A percentile compares a stretch with the other conserved stretches of the same genome.
Conservation (phyloP, 2,113 vertebrate species). For the Pipa parva region DNA sequence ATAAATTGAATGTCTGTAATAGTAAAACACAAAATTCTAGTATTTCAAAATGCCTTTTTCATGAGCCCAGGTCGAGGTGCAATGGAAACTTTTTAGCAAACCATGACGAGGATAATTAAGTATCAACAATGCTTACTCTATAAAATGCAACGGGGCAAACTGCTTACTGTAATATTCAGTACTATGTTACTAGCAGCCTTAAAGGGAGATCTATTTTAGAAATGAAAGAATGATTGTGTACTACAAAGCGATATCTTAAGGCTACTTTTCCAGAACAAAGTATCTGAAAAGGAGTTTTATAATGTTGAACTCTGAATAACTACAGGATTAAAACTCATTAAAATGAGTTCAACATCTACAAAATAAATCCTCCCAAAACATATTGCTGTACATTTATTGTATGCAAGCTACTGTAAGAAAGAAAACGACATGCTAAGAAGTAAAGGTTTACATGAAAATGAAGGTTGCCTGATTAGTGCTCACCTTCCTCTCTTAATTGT, state of each 20-base stretch:
- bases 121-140: conserved; percentile 37
- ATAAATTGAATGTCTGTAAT: too few species aligned
- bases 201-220: conserved; percentile 9
- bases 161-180: conserved; percentile 14
- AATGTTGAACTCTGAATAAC: conserved; percentile 60
- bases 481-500: too few species aligned
- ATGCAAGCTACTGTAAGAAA: too few species aligned
- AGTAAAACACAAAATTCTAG: not conserved
- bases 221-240: conserved; percentile 38
- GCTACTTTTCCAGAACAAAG: conserved; percentile 23
- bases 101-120: conserved; percentile 37
- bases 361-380: not conserved
- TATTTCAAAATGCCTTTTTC: not conserved
- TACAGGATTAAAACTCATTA: not conserved
- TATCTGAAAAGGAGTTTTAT: conserved; percentile 48
- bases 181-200: conserved; percentile 8
- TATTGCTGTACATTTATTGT: too few species aligned
- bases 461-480: too few species aligned
- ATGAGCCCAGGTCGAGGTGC: conserved; percentile 49
- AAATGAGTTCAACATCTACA: not conserved
- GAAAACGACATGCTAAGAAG: too few species aligned
- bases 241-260: conserved; percentile 39
- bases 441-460: too few species aligned
- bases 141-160: conserved; percentile 17
- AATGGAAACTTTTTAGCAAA: conserved; percentile 13